A percentile compares a stretch with the other conserved stretches of the same genome.
Conservation (phyloP, 92 coral and sea anemone species). For the Phenganax marumi region DNA sequence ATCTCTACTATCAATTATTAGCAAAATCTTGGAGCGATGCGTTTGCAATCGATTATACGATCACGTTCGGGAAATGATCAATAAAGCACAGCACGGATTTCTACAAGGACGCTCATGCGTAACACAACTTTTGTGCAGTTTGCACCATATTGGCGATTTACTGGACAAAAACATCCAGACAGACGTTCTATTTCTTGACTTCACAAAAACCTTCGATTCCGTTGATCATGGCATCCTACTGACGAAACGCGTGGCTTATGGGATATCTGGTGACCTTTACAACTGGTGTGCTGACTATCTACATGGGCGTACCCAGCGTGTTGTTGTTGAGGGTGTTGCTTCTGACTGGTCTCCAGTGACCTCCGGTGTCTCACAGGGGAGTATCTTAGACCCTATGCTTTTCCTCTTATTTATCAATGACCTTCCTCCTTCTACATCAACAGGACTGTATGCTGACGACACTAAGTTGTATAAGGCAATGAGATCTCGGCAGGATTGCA, state of each 20-base stretch:
- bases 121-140: not conserved
- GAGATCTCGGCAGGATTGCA: not conserved
- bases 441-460: too few species aligned
- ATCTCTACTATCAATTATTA: too few species aligned
- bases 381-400: not conserved
- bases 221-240: not conserved
- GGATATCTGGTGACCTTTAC: not conserved
- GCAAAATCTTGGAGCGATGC: conserved; percentile 48
- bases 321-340: too few species aligned
- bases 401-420: not conserved
- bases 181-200: too few species aligned
- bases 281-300: not conserved
- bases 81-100: too few species aligned
- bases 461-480: not conserved
- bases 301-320: not conserved
- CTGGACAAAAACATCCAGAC: too few species aligned
- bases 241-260: not conserved
- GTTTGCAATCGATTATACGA: conserved; percentile 2
- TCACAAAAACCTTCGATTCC: too few species aligned
- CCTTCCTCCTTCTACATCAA: not conserved
- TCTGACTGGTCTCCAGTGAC: not conserved
- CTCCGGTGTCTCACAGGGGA: not conserved
- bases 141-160: not conserved
- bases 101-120: too few species aligned
- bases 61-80: not conserved